Evolutionary conservation across 1,140 invertebrate genomes (phyloP).

Genomic region (Drosophila miranda): DNA sequence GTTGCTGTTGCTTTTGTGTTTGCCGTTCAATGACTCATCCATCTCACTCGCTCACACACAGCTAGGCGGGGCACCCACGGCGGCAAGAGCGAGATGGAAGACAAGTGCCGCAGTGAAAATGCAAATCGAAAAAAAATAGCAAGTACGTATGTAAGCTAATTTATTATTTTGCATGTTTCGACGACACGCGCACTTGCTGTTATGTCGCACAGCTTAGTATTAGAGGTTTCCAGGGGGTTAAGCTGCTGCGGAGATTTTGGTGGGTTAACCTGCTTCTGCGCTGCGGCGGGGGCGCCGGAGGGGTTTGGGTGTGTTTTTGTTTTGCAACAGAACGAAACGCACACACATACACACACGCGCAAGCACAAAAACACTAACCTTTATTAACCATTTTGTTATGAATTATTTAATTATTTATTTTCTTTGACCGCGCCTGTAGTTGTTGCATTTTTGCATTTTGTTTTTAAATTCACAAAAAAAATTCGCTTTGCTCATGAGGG

Average conservation of each 20-base stretch:
- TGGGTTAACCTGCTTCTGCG: too few species aligned
- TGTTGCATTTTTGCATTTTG: slow-evolving; percentile 1
- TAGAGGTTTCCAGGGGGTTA: too few species aligned
- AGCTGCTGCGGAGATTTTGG: too few species aligned
- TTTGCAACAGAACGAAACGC: slow-evolving; percentile 26
- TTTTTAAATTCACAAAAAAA: slow-evolving; percentile 5
- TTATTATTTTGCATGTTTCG: slow-evolving; percentile 5
- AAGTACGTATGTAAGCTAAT: slow-evolving; percentile 8
- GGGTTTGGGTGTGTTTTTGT: slow-evolving; percentile 44
- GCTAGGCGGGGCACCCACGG: too few species aligned
- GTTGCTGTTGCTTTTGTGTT: too few species aligned
- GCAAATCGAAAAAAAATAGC: not conserved
- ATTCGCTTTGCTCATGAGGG: slow-evolving; percentile 15
- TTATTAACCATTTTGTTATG: slow-evolving; percentile 15
- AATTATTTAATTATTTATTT: not conserved
- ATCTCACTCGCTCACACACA: too few species aligned
- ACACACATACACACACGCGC: slow-evolving; percentile 2
- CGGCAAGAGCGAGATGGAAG: too few species aligned
- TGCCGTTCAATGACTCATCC: too few species aligned
- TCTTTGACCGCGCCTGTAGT: not conserved
- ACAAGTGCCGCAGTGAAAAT: too few species aligned
- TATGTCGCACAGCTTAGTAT: slow-evolving; percentile 25
- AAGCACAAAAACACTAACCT: not conserved
- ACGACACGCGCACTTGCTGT: slow-evolving; percentile 18
- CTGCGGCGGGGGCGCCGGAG: too few species aligned